Conservation (phyloP, 2,888 invertebrate species). For the Caenorhabditis imperialis region DNA sequence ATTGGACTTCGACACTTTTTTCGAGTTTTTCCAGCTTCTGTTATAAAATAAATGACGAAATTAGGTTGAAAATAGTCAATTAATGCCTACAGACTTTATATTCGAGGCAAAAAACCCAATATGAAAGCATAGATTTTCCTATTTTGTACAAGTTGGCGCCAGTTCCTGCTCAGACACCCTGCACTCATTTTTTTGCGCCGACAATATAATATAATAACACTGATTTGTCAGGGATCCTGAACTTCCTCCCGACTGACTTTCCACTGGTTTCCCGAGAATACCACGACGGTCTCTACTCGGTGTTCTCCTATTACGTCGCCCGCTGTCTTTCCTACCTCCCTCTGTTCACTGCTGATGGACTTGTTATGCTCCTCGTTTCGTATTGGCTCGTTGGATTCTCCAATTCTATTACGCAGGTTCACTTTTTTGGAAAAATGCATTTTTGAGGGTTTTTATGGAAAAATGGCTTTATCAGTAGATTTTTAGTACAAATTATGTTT, state of each 20-base stretch:
- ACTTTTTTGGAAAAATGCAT: neutral
- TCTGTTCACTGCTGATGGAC: slow-evolving; percentile 83
- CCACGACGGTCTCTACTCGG: slow-evolving; percentile 90
- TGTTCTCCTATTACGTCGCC: slow-evolving; percentile 73
- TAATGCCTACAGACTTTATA: too few relatives aligned
- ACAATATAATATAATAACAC: too few relatives aligned
- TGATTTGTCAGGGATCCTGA: slow-evolving; percentile 86
- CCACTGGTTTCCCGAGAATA: slow-evolving; percentile 92
- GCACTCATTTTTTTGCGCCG: too few relatives aligned
- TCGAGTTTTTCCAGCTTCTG: too few relatives aligned
- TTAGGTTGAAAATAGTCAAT: too few relatives aligned
- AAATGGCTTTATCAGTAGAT: neutral
- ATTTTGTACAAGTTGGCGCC: too few relatives aligned
- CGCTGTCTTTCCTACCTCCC: slow-evolving; percentile 74
- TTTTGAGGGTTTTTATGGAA: neutral
- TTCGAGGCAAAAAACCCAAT: too few relatives aligned
- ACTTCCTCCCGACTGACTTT: slow-evolving; percentile 89
- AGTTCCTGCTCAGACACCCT: too few relatives aligned
- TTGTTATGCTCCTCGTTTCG: slow-evolving; percentile 87
- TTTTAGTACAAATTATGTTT: too few relatives aligned
- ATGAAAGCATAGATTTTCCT: too few relatives aligned
- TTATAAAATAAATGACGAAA: too few relatives aligned
- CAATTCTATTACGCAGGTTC: slow-evolving; percentile 52
- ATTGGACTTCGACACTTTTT: too few relatives aligned
- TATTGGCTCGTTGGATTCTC: slow-evolving; percentile 89